Evolutionary conservation across 2,113 vertebrate species (phyloP).

Genomic region (Ochotona curzoniae): DNA sequence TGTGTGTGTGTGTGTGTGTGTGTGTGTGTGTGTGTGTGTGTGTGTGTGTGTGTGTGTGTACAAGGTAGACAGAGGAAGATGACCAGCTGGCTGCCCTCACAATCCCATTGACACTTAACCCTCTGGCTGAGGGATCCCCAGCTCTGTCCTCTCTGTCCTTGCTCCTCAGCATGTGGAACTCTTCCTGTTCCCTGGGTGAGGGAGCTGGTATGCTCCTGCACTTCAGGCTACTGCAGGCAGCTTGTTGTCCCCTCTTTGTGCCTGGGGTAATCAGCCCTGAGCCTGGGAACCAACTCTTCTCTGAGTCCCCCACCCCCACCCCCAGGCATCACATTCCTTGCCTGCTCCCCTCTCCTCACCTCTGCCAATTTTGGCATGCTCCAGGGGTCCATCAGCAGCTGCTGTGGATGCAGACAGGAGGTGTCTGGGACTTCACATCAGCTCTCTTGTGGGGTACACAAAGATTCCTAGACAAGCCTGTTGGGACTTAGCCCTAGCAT

Average conservation of each 20-base stretch:
- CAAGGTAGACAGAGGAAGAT: no score
- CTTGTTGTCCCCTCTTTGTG: neutral
- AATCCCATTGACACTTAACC: accelerated
- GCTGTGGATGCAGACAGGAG: accelerated
- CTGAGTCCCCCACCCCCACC: neutral
- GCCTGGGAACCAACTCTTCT: neutral
- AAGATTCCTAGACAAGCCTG: neutral
- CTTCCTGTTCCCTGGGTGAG: no score
- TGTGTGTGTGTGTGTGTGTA: neutral
- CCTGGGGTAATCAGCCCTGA: neutral
- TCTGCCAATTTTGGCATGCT: neutral
- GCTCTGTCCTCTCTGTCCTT: neutral
- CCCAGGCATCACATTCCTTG: neutral
- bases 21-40: neutral
- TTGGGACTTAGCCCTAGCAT: neutral
- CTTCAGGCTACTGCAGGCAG: neutral
- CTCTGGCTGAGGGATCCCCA: neutral
- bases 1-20: neutral
- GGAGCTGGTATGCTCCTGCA: neutral
- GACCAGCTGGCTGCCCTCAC: no score
- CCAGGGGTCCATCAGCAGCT: neutral
- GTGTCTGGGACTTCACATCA: neutral
- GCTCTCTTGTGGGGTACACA: neutral
- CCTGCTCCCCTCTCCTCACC: no score
- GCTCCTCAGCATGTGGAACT: neutral